phyloP scores from a whole-genome alignment of 2,888 invertebrate genomes.

The Drosophila kuntzei region DNA sequence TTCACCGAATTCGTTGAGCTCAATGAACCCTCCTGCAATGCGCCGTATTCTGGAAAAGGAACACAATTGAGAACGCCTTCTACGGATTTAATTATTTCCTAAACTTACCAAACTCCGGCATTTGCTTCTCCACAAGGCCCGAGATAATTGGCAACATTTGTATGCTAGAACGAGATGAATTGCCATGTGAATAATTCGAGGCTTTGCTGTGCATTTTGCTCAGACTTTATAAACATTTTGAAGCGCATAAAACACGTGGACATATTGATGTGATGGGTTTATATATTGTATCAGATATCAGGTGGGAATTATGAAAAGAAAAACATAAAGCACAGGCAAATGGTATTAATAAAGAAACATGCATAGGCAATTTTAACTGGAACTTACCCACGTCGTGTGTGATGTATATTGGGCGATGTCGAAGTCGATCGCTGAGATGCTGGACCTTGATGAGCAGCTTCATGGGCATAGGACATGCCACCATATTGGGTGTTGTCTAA shows the following conservation, averaged over 20 bases:
- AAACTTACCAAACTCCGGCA: conserved; percentile 83
- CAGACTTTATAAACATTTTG: conserved; percentile 44
- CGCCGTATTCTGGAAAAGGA: conserved; percentile 88
- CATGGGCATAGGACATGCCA: conserved; percentile 71
- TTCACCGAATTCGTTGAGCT: conserved; percentile 86
- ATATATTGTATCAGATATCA: background rate
- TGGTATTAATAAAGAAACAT: conserved; percentile 43
- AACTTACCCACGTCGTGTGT: conserved; percentile 83
- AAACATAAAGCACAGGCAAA: conserved; percentile 59
- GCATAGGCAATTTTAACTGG: conserved; percentile 13
- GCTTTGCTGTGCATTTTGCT: conserved; percentile 79
- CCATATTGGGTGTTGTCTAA: conserved; percentile 80
- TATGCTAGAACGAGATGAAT: conserved; percentile 85
- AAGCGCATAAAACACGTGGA: conserved; percentile 28
- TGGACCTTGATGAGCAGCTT: conserved; percentile 66
- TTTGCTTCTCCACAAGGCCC: conserved; percentile 85
- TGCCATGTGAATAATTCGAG: conserved; percentile 84
- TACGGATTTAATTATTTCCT: background rate
- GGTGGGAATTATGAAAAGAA: conserved; percentile 43
- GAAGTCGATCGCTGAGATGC: conserved; percentile 80
- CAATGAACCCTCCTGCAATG: conserved; percentile 91
- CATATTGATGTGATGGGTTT: conserved; percentile 33
- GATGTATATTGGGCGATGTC: conserved; percentile 83
- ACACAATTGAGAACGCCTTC: background rate
- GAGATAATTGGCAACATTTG: conserved; percentile 86